Conservation (phyloP, 2,888 invertebrate species). For the Phragmatobia fuliginosa region DNA sequence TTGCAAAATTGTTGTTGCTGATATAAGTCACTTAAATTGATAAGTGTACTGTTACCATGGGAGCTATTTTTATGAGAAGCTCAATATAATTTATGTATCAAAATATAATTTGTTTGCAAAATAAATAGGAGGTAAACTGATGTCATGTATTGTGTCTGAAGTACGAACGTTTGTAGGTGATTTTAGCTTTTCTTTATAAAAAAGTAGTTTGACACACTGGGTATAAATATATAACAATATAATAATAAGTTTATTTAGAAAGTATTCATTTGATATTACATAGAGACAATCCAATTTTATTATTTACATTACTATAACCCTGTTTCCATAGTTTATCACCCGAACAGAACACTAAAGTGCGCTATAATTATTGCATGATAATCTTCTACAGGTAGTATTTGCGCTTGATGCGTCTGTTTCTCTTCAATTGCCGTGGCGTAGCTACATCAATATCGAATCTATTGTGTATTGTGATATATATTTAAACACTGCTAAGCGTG, state of each 20-base stretch:
- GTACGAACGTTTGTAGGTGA: not conserved
- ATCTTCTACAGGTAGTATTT: slow-evolving; percentile 72
- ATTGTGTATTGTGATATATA: not conserved
- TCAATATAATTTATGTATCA: not conserved
- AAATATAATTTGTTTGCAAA: not conserved
- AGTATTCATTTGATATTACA: too few relatives aligned
- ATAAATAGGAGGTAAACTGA: not conserved
- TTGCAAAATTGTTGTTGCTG: not conserved
- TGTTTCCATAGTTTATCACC: slow-evolving; percentile 54
- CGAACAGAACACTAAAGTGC: slow-evolving; percentile 68
- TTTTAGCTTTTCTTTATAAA: not conserved
- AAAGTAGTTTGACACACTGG: not conserved
- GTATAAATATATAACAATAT: not conserved
- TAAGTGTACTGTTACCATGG: not conserved
- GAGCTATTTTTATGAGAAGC: not conserved
- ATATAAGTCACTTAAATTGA: not conserved
- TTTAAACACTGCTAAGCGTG: not conserved
- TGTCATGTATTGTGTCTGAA: not conserved
- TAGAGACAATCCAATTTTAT: too few relatives aligned
- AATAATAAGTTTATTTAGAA: too few relatives aligned
- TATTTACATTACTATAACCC: slow-evolving; percentile 18
- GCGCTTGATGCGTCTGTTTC: slow-evolving; percentile 65
- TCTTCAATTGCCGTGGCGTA: not conserved
- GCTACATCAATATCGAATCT: not conserved
- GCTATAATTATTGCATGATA: slow-evolving; percentile 82